phyloP scores from a whole-genome alignment of 2,888 invertebrate genomes.

The Luperina testacea region DNA sequence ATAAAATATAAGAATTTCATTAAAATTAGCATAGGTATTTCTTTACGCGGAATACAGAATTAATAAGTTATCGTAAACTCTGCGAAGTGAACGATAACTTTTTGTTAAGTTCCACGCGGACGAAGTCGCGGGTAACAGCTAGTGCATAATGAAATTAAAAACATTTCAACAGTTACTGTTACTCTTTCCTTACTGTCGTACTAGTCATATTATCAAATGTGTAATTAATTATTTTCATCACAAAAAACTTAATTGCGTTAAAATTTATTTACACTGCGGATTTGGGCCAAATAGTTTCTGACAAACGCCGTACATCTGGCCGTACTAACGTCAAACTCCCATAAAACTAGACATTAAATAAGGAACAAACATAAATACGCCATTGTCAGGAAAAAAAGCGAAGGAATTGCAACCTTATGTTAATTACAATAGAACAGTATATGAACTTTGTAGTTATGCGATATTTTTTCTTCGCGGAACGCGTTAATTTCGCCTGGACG shows the following conservation, averaged over 20 bases:
- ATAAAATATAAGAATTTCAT: too few species aligned
- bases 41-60: too few species aligned
- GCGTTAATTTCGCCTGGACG: slow-evolving; percentile 41
- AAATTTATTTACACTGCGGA: slow-evolving; percentile 49
- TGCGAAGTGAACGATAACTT: too few species aligned
- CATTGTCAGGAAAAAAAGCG: slow-evolving; percentile 38
- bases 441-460: slow-evolving; percentile 4
- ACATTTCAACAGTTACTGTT: background rate
- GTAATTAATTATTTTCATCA: slow-evolving; percentile 32
- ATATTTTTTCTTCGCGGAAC: slow-evolving; percentile 34
- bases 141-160: background rate
- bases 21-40: too few species aligned
- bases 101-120: too few species aligned
- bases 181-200: background rate
- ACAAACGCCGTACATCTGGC: slow-evolving; percentile 68
- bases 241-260: slow-evolving; percentile 42
- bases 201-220: slow-evolving; percentile 46
- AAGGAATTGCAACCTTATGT: slow-evolving; percentile 42
- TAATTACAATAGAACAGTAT: slow-evolving; percentile 11
- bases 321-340: slow-evolving; percentile 66
- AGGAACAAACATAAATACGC: slow-evolving; percentile 51
- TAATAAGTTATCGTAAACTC: too few species aligned
- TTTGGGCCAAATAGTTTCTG: slow-evolving; percentile 59
- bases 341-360: slow-evolving; percentile 72
- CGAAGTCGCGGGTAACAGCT: too few species aligned